Conservation (phyloP, 2,888 invertebrate species). For the Morpho deidamia region DNA sequence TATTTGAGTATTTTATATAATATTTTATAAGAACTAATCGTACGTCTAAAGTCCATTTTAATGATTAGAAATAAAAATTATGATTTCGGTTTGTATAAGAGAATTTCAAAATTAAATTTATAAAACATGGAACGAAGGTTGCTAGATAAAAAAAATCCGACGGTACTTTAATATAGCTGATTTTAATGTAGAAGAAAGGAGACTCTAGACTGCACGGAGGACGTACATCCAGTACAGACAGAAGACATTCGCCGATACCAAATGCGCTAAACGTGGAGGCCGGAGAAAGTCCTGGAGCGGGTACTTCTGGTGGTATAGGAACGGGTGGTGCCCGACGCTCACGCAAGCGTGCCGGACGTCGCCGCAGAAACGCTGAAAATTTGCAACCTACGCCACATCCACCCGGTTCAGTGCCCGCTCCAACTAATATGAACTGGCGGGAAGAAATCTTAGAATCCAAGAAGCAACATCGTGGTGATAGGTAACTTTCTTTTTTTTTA, state of each 20-base stretch:
- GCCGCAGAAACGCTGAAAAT: conserved; percentile 35
- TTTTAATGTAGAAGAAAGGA: conserved; percentile 43
- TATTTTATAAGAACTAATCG: no score
- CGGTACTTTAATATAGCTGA: not conserved
- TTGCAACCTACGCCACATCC: conserved; percentile 37
- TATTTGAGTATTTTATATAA: no score
- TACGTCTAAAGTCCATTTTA: no score
- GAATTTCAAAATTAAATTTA: no score
- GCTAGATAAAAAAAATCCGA: not conserved
- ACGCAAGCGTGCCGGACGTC: conserved; percentile 31
- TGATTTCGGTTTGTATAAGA: no score
- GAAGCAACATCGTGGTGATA: conserved; percentile 49
- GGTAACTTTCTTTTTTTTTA: conserved; percentile 31
- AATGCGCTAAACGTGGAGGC: conserved; percentile 22
- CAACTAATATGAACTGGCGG: conserved; percentile 58
- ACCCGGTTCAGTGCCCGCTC: conserved; percentile 37
- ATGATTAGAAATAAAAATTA: no score
- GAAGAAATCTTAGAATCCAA: conserved; percentile 71
- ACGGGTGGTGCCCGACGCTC: conserved; percentile 27
- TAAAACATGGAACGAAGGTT: no score
- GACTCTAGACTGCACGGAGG: conserved; percentile 41
- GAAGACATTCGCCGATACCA: conserved; percentile 37
- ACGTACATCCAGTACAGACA: conserved; percentile 50
- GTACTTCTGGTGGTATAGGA: conserved; percentile 17
- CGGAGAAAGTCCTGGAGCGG: conserved; percentile 19